phyloP scores from a whole-genome alignment of 1,140 invertebrate genomes.

The Odontomachus brunneus region DNA sequence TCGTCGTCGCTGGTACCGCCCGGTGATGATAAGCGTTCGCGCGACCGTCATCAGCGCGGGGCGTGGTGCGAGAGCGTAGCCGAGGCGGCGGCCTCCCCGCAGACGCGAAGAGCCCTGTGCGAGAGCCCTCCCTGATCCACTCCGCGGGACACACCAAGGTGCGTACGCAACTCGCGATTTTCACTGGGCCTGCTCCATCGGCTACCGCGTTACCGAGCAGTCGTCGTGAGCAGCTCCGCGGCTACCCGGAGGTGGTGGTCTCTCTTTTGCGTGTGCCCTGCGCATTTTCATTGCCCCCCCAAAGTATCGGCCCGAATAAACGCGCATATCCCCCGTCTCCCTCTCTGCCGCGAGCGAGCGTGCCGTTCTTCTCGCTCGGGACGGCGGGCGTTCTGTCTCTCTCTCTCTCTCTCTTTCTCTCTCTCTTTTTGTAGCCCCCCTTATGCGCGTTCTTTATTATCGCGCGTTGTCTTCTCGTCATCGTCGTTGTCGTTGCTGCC shows the following conservation, averaged over 20 bases:
- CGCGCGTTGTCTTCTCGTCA: slow-evolving; percentile 49
- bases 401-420: slow-evolving; percentile 36
- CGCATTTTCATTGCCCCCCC: slow-evolving; percentile 80
- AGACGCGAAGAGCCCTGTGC: slow-evolving; percentile 69
- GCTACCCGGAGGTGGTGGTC: slow-evolving; percentile 76
- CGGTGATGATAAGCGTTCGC: slow-evolving; percentile 67
- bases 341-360: slow-evolving; percentile 19
- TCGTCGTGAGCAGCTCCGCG: slow-evolving; percentile 77
- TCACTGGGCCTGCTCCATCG: slow-evolving; percentile 92
- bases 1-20: slow-evolving; percentile 29
- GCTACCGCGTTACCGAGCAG: slow-evolving; percentile 71
- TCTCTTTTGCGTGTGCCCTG: slow-evolving; percentile 80
- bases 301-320: slow-evolving; percentile 75
- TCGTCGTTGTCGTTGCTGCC: slow-evolving; percentile 4
- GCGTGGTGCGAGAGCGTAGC: slow-evolving; percentile 76
- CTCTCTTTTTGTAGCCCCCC: neutral
- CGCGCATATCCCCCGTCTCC: slow-evolving; percentile 68
- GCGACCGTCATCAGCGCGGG: slow-evolving; percentile 70
- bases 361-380: slow-evolving; percentile 55
- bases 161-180: slow-evolving; percentile 94
- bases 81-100: slow-evolving; percentile 72
- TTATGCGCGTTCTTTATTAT: slow-evolving; percentile 55
- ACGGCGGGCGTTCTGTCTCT: slow-evolving; percentile 64
- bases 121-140: slow-evolving; percentile 73
- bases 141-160: slow-evolving; percentile 91